Percentiles rank a stretch among this genome's conserved stretches.
Evolutionary conservation across 1,140 invertebrate species (phyloP).

Genomic region (Metopolophium dirhodum): DNA sequence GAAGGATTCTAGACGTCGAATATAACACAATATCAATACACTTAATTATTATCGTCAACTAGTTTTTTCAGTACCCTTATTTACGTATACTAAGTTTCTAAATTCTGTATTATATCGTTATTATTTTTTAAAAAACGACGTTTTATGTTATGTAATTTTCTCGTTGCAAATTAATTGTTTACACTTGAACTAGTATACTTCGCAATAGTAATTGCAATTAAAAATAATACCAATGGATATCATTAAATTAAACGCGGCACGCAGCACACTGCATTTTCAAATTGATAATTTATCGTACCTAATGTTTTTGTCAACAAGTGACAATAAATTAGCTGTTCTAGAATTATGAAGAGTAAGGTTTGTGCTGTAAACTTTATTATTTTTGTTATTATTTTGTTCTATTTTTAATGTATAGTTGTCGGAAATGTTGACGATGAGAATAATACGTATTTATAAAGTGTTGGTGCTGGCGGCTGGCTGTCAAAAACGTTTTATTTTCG

Average conservation of each 20-base stretch:
- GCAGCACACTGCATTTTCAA: neutral
- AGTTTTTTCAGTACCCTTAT: neutral
- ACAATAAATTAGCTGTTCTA: neutral
- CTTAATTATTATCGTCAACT: neutral
- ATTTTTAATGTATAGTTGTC: neutral
- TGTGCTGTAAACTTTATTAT: neutral
- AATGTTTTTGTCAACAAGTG: neutral
- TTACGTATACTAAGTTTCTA: neutral
- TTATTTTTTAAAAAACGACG: neutral
- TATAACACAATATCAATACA: neutral
- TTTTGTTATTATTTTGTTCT: neutral
- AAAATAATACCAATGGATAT: neutral
- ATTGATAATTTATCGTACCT: neutral
- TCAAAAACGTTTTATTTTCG: conserved; percentile 14
- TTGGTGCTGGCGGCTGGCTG: neutral
- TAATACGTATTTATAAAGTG: neutral
- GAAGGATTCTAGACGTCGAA: neutral
- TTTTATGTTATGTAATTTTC: neutral
- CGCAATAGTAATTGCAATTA: neutral
- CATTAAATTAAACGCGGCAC: neutral
- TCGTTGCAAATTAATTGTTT: neutral
- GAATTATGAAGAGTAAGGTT: neutral
- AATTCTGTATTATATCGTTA: too few relatives aligned
- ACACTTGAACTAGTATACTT: neutral
- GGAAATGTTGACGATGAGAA: neutral